Percentiles rank a stretch among this genome's conserved stretches.
Conservation (phyloP, 2,888 invertebrate species). For the Coelinius sp. region DNA sequence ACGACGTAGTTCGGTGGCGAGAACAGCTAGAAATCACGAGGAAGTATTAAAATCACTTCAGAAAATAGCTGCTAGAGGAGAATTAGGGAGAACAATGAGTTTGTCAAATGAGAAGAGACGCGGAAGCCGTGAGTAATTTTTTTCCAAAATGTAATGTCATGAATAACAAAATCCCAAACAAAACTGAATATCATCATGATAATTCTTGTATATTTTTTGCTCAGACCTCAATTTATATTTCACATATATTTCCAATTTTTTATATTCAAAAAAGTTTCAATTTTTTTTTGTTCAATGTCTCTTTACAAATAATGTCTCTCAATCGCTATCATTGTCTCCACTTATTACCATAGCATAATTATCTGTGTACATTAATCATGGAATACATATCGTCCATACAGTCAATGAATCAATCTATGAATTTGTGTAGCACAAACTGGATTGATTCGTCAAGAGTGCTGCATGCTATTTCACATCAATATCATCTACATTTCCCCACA, state of each 20-base stretch:
- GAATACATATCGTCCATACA: not conserved
- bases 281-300: slow-evolving; percentile 25
- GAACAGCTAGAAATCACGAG: slow-evolving; percentile 83
- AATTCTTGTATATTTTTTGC: slow-evolving; percentile 34
- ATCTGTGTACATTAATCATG: not conserved
- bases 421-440: not conserved
- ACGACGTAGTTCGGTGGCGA: slow-evolving; percentile 85
- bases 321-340: slow-evolving; percentile 39
- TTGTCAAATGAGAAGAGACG: slow-evolving; percentile 75
- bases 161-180: slow-evolving; percentile 14
- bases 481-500: not conserved
- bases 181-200: not conserved
- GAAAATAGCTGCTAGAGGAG: slow-evolving; percentile 80
- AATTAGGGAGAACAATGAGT: slow-evolving; percentile 87
- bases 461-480: not conserved
- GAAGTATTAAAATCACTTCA: slow-evolving; percentile 87
- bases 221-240: slow-evolving; percentile 25
- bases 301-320: slow-evolving; percentile 24
- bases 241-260: slow-evolving; percentile 10
- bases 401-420: not conserved
- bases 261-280: not conserved
- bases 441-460: not conserved
- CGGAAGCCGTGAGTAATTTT: slow-evolving; percentile 80
- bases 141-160: slow-evolving; percentile 30
- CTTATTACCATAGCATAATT: slow-evolving; percentile 5